A percentile compares a stretch with the other conserved stretches of the same genome.
These are phyloP conservation scores for Acleris literana DNA, from an alignment of 2,888 invertebrate genomes.

Conservation along the genomic window DNA sequence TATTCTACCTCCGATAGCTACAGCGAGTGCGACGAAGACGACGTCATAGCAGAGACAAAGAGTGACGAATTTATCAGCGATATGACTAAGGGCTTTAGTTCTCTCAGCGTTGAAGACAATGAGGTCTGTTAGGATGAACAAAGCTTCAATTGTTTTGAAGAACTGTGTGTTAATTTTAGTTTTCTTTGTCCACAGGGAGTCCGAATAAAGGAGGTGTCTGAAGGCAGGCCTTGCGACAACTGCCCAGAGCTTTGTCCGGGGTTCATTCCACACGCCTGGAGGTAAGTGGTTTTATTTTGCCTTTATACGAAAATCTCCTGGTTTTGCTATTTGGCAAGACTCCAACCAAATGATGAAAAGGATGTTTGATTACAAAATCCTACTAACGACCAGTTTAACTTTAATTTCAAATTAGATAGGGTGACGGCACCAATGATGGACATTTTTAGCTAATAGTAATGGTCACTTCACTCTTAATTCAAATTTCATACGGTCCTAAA, in stretches of 20 bases:
- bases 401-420: too few relatives aligned
- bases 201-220: slow-evolving; percentile 92
- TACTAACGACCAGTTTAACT: too few relatives aligned
- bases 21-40: slow-evolving; percentile 71
- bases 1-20: slow-evolving; percentile 75
- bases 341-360: background rate
- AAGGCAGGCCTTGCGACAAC: slow-evolving; percentile 92
- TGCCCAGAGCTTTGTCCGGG: slow-evolving; percentile 93
- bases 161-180: slow-evolving; percentile 13
- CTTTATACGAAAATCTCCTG: background rate
- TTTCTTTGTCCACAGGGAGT: slow-evolving; percentile 87
- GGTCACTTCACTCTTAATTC: too few relatives aligned
- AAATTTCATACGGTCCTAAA: too few relatives aligned
- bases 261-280: slow-evolving; percentile 93
- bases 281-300: slow-evolving; percentile 83
- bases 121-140: slow-evolving; percentile 29
- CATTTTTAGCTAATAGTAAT: too few relatives aligned
- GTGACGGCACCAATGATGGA: too few relatives aligned
- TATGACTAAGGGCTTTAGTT: slow-evolving; percentile 32
- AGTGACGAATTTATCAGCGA: slow-evolving; percentile 39
- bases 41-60: slow-evolving; percentile 42
- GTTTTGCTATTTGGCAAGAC: background rate
- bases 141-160: slow-evolving; percentile 14
- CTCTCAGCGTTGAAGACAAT: slow-evolving; percentile 24
- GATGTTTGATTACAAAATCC: too few relatives aligned